Conservation (phyloP, 1,140 invertebrate species). For the Contarinia nasturtii region DNA sequence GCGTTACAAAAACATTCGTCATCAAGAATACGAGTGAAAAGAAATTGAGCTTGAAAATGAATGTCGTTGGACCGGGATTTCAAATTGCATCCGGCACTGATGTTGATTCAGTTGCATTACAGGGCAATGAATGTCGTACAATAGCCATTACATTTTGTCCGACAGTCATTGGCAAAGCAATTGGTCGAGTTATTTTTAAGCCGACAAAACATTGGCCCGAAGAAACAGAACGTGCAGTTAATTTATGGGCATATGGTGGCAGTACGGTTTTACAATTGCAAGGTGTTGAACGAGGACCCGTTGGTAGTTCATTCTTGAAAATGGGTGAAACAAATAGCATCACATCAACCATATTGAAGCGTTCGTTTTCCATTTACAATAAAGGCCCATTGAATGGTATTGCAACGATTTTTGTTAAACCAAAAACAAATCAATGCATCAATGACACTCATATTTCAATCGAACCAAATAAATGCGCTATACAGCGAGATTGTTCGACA, state of each 20-base stretch:
- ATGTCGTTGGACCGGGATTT: slow-evolving; percentile 19
- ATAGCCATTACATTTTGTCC: slow-evolving; percentile 19
- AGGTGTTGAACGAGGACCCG: slow-evolving; percentile 14
- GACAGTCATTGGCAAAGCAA: slow-evolving; percentile 16
- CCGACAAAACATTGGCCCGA: slow-evolving; percentile 10
- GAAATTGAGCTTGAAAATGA: slow-evolving; percentile 13
- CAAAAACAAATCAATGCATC: slow-evolving; percentile 9
- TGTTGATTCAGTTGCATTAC: slow-evolving; percentile 12
- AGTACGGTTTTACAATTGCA: slow-evolving; percentile 14
- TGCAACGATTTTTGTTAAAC: slow-evolving; percentile 14
- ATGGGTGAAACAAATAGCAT: slow-evolving; percentile 18
- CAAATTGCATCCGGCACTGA: slow-evolving; percentile 11
- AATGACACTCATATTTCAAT: slow-evolving; percentile 10
- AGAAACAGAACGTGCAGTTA: slow-evolving; percentile 5
- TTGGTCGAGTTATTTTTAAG: slow-evolving; percentile 15
- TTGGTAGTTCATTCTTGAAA: slow-evolving; percentile 16
- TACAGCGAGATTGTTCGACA: slow-evolving; percentile 10
- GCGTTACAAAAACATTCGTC: slow-evolving; percentile 16
- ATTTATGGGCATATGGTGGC: slow-evolving; percentile 17
- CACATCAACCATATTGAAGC: slow-evolving; percentile 9
- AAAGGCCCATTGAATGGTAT: slow-evolving; percentile 19
- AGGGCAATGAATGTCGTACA: slow-evolving; percentile 18
- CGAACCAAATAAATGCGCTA: slow-evolving; percentile 11
- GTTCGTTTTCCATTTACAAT: slow-evolving; percentile 16
- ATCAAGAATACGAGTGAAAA: slow-evolving; percentile 19